Percentiles rank a stretch among this genome's conserved stretches.
phyloP scores from a whole-genome alignment of 2,797 vertebrate genomes.

The Girardinus metallicus region DNA sequence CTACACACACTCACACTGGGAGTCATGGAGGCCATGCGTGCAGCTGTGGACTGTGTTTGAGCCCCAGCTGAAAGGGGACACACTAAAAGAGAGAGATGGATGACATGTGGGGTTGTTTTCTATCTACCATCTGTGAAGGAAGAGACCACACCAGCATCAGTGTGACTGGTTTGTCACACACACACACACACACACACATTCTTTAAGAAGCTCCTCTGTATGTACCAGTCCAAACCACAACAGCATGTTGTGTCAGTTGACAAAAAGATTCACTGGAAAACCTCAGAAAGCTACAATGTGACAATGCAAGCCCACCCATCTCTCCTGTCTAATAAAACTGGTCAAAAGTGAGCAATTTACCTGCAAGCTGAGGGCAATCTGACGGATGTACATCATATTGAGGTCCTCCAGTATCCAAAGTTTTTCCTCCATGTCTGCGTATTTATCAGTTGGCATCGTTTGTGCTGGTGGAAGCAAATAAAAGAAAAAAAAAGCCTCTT shows the following conservation, averaged over 20 bases:
- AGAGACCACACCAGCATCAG: conserved; percentile 50
- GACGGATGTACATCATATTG: conserved; percentile 97
- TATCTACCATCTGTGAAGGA: conserved; percentile 62
- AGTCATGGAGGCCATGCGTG: conserved; percentile 61
- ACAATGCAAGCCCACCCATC: background rate
- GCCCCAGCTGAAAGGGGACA: conserved; percentile 51
- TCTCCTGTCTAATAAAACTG: conserved; percentile 11
- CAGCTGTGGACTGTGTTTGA: conserved; percentile 71
- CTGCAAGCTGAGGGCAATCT: conserved; percentile 94
- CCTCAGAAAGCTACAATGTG: conserved; percentile 11
- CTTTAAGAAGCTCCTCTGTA: conserved; percentile 37
- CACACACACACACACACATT: conserved; percentile 37
- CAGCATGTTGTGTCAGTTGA: conserved; percentile 42
- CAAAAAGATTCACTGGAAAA: conserved; percentile 37
- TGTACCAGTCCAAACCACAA: conserved; percentile 49
- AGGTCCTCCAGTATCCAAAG: conserved; percentile 94
- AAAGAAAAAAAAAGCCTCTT: background rate
- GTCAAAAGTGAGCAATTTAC: conserved; percentile 68
- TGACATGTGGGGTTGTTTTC: conserved; percentile 60
- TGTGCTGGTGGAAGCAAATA: conserved; percentile 28
- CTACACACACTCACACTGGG: conserved; percentile 30
- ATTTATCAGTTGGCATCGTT: conserved; percentile 80
- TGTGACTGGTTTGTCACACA: conserved; percentile 47
- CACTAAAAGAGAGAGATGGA: conserved; percentile 40
- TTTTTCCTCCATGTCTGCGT: conserved; percentile 90